phyloP scores from a whole-genome alignment of 2,113 vertebrate species.

The Peromyscus polionotus region DNA sequence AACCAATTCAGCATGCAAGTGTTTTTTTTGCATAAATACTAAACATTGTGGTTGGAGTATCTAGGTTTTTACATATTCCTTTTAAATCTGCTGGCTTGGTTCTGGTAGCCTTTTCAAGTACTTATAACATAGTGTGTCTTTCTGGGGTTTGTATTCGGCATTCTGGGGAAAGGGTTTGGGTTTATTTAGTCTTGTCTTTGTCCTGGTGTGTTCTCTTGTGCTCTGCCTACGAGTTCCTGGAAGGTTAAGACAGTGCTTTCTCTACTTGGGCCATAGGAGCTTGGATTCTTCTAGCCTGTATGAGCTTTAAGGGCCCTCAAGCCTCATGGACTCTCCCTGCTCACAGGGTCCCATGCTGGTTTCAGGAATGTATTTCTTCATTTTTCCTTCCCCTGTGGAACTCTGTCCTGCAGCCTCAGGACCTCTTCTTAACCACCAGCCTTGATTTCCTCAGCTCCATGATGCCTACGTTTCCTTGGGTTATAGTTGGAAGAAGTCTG shows the following conservation, averaged over 20 bases:
- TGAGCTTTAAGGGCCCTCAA: neutral
- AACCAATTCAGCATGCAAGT: no score
- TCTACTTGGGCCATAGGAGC: neutral
- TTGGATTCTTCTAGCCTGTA: neutral
- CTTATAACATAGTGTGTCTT: neutral
- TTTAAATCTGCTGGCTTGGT: neutral
- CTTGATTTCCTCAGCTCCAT: neutral
- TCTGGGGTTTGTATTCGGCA: neutral
- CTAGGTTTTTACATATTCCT: neutral
- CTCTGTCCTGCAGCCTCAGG: neutral
- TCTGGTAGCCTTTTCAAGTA: neutral
- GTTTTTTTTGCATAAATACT: neutral
- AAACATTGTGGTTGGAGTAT: neutral
- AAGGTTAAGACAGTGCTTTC: neutral
- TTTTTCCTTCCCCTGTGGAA: neutral
- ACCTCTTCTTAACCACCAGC: neutral
- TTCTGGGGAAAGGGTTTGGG: neutral
- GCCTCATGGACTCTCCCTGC: neutral
- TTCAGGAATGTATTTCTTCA: neutral
- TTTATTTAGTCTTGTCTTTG: neutral
- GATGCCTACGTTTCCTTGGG: accelerated
- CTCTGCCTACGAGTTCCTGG: neutral
- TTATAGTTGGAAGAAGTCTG: accelerated
- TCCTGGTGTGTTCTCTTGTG: no score
- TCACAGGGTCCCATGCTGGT: neutral